Evolutionary conservation across 2,113 vertebrate species (phyloP).

Genomic region (Pitta sordida): DNA sequence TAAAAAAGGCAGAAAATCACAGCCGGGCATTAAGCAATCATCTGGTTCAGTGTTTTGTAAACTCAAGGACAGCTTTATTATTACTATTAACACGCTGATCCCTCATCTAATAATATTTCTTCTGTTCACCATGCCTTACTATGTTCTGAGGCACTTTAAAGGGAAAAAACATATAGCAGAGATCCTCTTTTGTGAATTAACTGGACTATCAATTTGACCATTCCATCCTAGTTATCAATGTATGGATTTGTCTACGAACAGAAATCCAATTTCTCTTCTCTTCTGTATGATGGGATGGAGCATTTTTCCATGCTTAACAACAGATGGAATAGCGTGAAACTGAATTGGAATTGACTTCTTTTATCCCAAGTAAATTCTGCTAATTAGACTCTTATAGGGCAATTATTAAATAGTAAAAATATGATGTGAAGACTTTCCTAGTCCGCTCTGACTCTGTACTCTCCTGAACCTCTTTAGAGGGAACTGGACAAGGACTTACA

Average conservation of each 20-base stretch:
- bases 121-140: not conserved
- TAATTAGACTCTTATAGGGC: not conserved
- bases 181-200: not conserved
- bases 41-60: not conserved
- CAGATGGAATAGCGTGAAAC: not conserved
- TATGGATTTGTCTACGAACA: not conserved
- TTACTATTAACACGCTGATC: not conserved
- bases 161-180: not conserved
- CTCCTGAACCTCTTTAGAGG: not conserved
- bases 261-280: not conserved
- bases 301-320: not conserved
- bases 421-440: not conserved
- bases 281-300: not conserved
- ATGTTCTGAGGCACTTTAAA: not conserved
- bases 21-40: not conserved
- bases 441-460: not conserved
- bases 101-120: not conserved
- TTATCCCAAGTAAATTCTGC: not conserved
- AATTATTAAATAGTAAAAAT: not conserved
- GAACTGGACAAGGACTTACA: not conserved
- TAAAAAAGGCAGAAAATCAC: conserved; percentile 17
- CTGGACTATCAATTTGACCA: not conserved
- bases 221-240: not conserved
- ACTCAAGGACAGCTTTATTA: not conserved
- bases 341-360: not conserved